Evolutionary conservation across 2,797 vertebrate species (phyloP), one percentile per base, ranked within the genome.

Genomic region (Acestrorhynchus altus): DNA sequence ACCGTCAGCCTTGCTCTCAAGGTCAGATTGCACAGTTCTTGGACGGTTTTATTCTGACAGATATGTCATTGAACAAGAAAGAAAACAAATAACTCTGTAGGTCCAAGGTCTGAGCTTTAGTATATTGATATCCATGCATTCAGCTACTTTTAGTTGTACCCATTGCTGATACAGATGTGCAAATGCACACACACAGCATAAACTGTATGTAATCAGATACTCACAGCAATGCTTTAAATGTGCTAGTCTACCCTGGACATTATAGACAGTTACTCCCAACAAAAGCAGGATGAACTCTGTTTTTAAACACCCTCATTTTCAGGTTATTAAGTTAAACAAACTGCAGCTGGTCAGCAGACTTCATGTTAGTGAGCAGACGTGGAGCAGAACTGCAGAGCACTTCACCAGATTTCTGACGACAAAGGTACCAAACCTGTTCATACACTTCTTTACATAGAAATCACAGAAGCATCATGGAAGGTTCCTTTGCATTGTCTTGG

Each of bases 321-420:
- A 98, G 96, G 90, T 97, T 81, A 94, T 95, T 83, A 89, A 91
- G 74, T 87, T 90, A 77, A 95, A 96, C 83, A 91, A 91, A 78
- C 89, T 98, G 65, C 87, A 91, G 18, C 40, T 94, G 81, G 87
- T 95, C 78, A 88, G 75, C 77, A 92, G 72, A 76, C 92, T 98
- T 49, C 92, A 94, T 63, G 44, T 92, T 49, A 90, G 85, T 76
- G 93, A 93, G 86, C 94, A 94, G 86, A 85, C 85, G 70, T 95
- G 96, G 95, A 89, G 71, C 77, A 92, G 91, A 73, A 72, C 90
- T 7, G 89, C 94, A 40, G 90, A 93, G 65, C 92, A 93, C 87
- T 95, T 95, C 83, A 79, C 89, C 42, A 72, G 88, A 28, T 74
- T 92, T 52, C 79, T 97, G 44, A 84, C 87, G 16, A 87, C 89